Percentiles rank a stretch among this genome's conserved stretches.
Evolutionary conservation across 2,888 invertebrate genomes (phyloP).

Genomic region (Synanthedon tipuliformis): DNA sequence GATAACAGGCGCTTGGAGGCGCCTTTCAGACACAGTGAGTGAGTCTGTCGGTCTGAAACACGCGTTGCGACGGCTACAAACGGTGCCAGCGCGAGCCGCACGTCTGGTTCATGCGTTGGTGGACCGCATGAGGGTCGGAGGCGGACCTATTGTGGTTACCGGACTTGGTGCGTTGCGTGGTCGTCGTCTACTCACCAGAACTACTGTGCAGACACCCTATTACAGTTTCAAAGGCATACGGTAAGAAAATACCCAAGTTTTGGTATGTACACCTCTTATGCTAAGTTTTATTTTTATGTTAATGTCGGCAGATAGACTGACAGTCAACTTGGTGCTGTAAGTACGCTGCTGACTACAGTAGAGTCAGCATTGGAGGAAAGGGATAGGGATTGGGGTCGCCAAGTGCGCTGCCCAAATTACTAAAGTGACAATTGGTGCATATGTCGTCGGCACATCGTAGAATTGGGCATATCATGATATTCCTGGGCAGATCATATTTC

Average conservation of each 20-base stretch:
- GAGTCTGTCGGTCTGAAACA: slow-evolving; percentile 62
- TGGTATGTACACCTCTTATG: too few species aligned
- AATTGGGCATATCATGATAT: too few species aligned
- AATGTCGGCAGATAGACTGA: too few species aligned
- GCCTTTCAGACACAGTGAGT: slow-evolving; percentile 57
- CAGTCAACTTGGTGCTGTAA: too few species aligned
- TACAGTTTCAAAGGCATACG: slow-evolving; percentile 65
- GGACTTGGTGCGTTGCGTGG: slow-evolving; percentile 50
- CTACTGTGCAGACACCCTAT: slow-evolving; percentile 46
- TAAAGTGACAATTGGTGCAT: too few species aligned
- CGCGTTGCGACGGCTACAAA: slow-evolving; percentile 53
- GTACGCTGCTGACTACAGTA: too few species aligned
- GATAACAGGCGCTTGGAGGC: slow-evolving; percentile 64
- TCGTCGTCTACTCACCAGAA: slow-evolving; percentile 49
- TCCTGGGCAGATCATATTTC: too few species aligned
- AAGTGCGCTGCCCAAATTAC: too few species aligned
- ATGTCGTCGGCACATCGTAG: too few species aligned
- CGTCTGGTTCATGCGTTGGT: slow-evolving; percentile 60
- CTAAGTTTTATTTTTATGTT: too few species aligned
- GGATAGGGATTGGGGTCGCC: too few species aligned
- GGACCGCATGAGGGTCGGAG: slow-evolving; percentile 65
- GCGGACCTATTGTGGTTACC: slow-evolving; percentile 54
- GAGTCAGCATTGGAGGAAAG: too few species aligned
- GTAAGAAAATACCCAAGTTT: slow-evolving; percentile 16
- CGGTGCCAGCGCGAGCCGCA: slow-evolving; percentile 60